phyloP scores from a whole-genome alignment of 2,113 vertebrate genomes.

The Zeus faber region DNA sequence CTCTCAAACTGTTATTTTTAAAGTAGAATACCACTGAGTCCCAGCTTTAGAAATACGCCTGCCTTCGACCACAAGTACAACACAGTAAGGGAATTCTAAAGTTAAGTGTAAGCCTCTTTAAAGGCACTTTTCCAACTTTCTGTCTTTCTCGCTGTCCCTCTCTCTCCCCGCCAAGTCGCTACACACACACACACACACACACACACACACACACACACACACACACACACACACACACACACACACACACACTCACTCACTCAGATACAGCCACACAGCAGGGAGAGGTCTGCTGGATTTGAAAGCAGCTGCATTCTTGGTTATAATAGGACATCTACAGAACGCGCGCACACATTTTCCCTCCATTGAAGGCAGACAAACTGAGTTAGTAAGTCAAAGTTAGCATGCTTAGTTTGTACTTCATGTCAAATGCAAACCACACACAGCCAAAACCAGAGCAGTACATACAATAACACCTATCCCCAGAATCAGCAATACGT shows the following conservation, averaged over 20 bases:
- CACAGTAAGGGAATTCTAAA: conserved; percentile 15
- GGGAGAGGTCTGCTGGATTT: conserved; percentile 64
- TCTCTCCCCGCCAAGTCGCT: conserved; percentile 4
- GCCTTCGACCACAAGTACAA: background rate
- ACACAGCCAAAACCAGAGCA: conserved; percentile 6
- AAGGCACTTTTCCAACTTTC: conserved; percentile 28
- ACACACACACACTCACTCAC: conserved; percentile 16
- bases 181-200: conserved; percentile 9
- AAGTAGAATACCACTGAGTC: conserved; percentile 16
- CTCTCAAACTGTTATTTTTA: background rate
- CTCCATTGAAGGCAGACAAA: conserved; percentile 14
- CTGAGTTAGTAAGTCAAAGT: conserved; percentile 28
- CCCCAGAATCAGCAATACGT: background rate
- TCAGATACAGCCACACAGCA: conserved; percentile 11
- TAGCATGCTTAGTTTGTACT: too few relatives aligned
- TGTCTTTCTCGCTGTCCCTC: background rate
- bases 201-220: conserved; percentile 17
- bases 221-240: conserved; percentile 31
- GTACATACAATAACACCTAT: conserved; percentile 9
- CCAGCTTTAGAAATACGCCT: conserved; percentile 19
- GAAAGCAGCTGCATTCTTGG: conserved; percentile 57
- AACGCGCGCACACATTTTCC: background rate
- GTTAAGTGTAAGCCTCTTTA: conserved; percentile 30
- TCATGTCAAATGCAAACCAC: conserved; percentile 18
- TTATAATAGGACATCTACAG: conserved; percentile 56